phyloP scores from a whole-genome alignment of 2,113 vertebrate species.

The Istiophorus platypterus region DNA sequence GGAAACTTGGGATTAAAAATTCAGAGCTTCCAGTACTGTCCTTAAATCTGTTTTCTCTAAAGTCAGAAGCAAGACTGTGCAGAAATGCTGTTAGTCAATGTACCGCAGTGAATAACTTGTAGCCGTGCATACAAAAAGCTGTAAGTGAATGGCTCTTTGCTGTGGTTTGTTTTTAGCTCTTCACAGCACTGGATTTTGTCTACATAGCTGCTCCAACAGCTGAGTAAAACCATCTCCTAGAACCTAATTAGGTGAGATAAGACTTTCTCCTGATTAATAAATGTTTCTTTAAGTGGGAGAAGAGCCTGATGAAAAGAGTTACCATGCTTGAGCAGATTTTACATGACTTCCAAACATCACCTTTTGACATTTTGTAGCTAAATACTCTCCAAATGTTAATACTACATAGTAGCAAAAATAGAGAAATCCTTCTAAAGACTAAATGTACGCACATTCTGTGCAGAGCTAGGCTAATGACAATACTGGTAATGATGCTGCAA shows the following conservation, averaged over 20 bases:
- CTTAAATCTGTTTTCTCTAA: not conserved
- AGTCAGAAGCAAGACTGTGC: not conserved
- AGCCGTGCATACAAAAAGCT: slow-evolving; percentile 22
- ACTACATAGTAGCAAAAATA: slow-evolving; percentile 9
- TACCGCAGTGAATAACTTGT: not conserved
- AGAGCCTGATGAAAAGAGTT: slow-evolving; percentile 3
- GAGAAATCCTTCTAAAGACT: slow-evolving; percentile 5
- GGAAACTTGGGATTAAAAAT: slow-evolving; percentile 21
- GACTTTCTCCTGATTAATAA: slow-evolving; percentile 15
- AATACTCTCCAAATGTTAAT: slow-evolving; percentile 30
- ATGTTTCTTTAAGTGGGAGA: not conserved
- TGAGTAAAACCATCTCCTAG: slow-evolving; percentile 1
- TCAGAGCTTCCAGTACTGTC: not conserved
- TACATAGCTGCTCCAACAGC: not conserved
- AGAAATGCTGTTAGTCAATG: not conserved
- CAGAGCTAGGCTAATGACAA: slow-evolving; percentile 5
- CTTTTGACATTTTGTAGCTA: not conserved
- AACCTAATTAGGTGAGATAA: not conserved
- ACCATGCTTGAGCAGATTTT: not conserved
- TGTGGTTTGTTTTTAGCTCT: slow-evolving; percentile 9
- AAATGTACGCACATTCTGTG: not conserved
- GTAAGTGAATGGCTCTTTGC: not conserved
- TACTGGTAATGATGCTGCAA: slow-evolving; percentile 31
- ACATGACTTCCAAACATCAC: not conserved
- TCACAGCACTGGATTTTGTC: not conserved